Evolutionary conservation across 2,888 invertebrate species (phyloP).

Genomic region (Chaetoderma sp.): DNA sequence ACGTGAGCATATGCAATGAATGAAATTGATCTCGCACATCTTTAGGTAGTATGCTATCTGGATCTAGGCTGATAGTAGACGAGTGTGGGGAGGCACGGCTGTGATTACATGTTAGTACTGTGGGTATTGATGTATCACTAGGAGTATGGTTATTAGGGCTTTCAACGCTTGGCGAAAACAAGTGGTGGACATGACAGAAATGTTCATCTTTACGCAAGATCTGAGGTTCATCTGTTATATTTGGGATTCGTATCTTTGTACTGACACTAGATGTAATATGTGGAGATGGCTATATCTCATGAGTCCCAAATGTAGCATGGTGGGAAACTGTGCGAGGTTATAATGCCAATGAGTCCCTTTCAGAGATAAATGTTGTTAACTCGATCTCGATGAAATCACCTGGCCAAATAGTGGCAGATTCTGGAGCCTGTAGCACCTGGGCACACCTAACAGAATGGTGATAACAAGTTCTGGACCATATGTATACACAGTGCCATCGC

Average conservation of each 20-base stretch:
- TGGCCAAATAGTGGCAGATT: constrained; percentile 29
- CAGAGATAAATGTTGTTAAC: constrained; percentile 16
- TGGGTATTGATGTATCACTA: too few species aligned
- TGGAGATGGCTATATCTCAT: constrained; percentile 16
- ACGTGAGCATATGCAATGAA: too few species aligned
- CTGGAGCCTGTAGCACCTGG: constrained; percentile 16
- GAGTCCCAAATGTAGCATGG: too few species aligned
- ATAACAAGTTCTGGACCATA: not conserved
- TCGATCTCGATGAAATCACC: constrained; percentile 32
- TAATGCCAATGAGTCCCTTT: too few species aligned
- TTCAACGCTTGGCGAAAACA: constrained; percentile 8
- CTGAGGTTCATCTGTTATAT: constrained; percentile 17
- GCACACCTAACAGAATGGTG: constrained; percentile 17
- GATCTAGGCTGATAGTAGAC: too few species aligned
- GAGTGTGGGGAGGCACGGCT: too few species aligned
- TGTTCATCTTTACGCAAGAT: constrained; percentile 23
- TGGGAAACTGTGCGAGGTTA: too few species aligned
- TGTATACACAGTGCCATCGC: constrained; percentile 14
- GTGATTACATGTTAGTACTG: too few species aligned
- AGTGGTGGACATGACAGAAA: constrained; percentile 26
- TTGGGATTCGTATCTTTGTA: constrained; percentile 20
- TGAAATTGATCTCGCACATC: too few species aligned
- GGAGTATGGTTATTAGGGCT: too few species aligned
- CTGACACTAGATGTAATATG: constrained; percentile 22
- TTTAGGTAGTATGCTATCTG: too few species aligned